Evolutionary conservation across 1,140 invertebrate genomes (phyloP).

Genomic region (Babylonia areolata): DNA sequence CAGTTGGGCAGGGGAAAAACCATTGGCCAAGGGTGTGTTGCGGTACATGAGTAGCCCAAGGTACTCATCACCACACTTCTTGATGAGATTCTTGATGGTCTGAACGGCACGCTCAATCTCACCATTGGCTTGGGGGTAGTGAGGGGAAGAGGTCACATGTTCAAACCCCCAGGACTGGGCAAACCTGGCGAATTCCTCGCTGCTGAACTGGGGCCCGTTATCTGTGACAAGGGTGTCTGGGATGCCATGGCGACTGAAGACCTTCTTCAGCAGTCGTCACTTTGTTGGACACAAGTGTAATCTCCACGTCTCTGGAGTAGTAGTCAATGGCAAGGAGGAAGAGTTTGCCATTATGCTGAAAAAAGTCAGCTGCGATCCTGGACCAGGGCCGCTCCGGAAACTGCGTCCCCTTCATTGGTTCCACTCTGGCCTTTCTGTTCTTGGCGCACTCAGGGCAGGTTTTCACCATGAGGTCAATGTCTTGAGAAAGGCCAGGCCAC

Average conservation of each 20-base stretch:
- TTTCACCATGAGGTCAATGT: constrained; percentile 27
- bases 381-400: constrained; percentile 45
- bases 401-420: constrained; percentile 38
- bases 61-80: not conserved
- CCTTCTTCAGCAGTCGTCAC: too few species aligned
- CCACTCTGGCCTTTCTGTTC: constrained; percentile 24
- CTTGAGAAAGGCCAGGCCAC: constrained; percentile 17
- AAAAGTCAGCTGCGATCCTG: constrained; percentile 34
- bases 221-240: constrained; percentile 36
- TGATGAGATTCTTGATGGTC: not conserved
- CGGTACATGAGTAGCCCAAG: not conserved
- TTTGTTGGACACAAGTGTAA: too few species aligned
- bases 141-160: not conserved
- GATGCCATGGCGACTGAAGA: too few species aligned
- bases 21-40: not conserved
- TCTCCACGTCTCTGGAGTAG: too few species aligned
- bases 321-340: too few species aligned
- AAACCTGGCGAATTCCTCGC: not conserved
- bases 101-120: too few species aligned
- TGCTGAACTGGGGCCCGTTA: not conserved
- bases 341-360: constrained; percentile 30
- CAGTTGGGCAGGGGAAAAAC: not conserved
- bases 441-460: constrained; percentile 43
- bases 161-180: not conserved
- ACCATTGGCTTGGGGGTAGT: not conserved